Conservation (phyloP, 2,888 invertebrate species). For the Papilio gigon region DNA sequence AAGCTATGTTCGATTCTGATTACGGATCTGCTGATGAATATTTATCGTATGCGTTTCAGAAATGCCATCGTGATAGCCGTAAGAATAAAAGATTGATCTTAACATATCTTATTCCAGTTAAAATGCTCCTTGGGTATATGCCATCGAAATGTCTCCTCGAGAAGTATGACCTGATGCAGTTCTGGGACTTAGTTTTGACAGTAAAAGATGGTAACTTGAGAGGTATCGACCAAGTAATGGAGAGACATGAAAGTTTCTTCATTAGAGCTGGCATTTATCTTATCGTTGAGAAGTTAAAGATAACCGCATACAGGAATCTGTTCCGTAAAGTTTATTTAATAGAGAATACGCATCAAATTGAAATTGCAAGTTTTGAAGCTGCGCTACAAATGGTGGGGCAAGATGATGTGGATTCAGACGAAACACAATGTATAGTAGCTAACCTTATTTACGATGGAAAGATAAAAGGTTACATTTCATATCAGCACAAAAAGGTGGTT, state of each 20-base stretch:
- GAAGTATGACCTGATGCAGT: conserved; percentile 95
- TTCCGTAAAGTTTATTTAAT: conserved; percentile 94
- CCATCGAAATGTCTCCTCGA: conserved; percentile 90
- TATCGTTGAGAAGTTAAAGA: conserved; percentile 97
- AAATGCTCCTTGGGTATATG: conserved; percentile 98
- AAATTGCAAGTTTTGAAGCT: conserved; percentile 90
- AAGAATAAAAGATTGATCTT: conserved; percentile 96
- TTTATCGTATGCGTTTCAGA: conserved; percentile 95
- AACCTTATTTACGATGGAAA: conserved; percentile 98
- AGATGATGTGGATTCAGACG: conserved; percentile 94
- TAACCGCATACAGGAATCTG: conserved; percentile 96
- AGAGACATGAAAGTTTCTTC: conserved; percentile 94
- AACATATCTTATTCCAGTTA: conserved; percentile 97
- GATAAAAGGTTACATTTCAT: conserved; percentile 99
- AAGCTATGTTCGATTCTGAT: conserved; percentile 99
- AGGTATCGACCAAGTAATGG: conserved; percentile 91
- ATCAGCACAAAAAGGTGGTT: conserved; percentile 97
- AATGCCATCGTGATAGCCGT: conserved; percentile 90
- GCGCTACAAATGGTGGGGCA: conserved; percentile 92
- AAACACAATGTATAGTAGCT: conserved; percentile 97
- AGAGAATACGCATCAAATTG: conserved; percentile 92
- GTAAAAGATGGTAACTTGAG: conserved; percentile 95
- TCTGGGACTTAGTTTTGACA: conserved; percentile 93
- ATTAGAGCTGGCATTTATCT: conserved; percentile 98
- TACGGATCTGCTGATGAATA: conserved; percentile 96